Base-by-base conservation (phyloP, 1,140 invertebrate genomes). In the Cydia splendana region DNA sequence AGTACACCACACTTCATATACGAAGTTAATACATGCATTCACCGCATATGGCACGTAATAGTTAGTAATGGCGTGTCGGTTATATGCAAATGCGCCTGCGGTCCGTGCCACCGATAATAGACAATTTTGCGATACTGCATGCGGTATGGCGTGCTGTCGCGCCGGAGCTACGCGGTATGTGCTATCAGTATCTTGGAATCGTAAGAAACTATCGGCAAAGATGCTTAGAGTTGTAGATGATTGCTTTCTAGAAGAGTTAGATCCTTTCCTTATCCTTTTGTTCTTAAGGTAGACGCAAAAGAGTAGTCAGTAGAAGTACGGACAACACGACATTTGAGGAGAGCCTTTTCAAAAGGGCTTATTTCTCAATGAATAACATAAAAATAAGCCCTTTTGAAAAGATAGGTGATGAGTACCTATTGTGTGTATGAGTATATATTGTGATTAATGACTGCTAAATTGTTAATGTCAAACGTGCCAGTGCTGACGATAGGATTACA, bases 111-210 rank as follows among this genome's bases (percentile, higher is more conserved):
- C 67, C 67, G 67, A 38, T 71, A 38, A 71, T 71, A 71, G 67
- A 71, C 67, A 71, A 71, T 71, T 67, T 71, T 71, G 67, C 67
- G 67, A 71, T 71, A 71, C 67, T 71, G 67, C n/a, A n/a, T n/a
- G n/a, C 34, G 67, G 38, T 71, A 42, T 38, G 67, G 67, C 67
- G 30, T 71, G 67, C 67, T 15, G 67, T 38, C 34, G 38, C 30
- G 34, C 34, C 34, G 7, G 67, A 18, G 34, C n/a, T 15, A 18
- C 30, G 15, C 34, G 4, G 34, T 18, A 24, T 62, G 10, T 24
- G 18, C 20, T 2, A n/a, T 62, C 57, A 24, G 7, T 62, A 53
- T 53, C 51, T 53, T 53, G n/a, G n/a, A n/a, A 18, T 53, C 51
- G 4, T 53, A 18, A 18, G n/a, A 53, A 53, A n/a, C 18, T 53